Evolutionary conservation across 2,888 invertebrate species (phyloP).

Genomic region (Oxycera nigricornis): DNA sequence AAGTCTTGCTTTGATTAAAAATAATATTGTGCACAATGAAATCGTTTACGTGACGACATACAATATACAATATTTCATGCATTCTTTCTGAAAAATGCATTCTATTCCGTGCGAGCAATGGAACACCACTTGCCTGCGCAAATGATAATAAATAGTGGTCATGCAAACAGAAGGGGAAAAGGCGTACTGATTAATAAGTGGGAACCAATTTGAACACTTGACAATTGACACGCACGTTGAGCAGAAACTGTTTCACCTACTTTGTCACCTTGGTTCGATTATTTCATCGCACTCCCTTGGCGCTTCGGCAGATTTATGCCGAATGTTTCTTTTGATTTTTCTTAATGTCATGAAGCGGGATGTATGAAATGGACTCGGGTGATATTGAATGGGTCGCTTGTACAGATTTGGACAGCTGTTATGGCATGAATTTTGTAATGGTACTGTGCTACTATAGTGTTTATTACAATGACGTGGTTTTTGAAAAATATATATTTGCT

Average conservation of each 20-base stretch:
- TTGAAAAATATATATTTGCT: not conserved
- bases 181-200: not conserved
- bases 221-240: not conserved
- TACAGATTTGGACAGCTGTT: constrained; percentile 60
- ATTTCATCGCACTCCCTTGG: constrained; percentile 33
- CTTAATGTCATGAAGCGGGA: constrained; percentile 47
- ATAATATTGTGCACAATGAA: too few relatives aligned
- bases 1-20: too few relatives aligned
- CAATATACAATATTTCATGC: too few relatives aligned
- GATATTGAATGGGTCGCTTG: not conserved
- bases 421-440: constrained; percentile 29
- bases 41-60: too few relatives aligned
- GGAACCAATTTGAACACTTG: not conserved
- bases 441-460: constrained; percentile 19
- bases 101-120: too few relatives aligned
- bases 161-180: not conserved
- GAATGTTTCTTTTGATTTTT: constrained; percentile 47
- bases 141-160: not conserved
- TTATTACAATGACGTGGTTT: constrained; percentile 10
- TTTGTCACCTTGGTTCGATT: constrained; percentile 49
- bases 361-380: constrained; percentile 45
- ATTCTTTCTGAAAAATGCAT: too few relatives aligned
- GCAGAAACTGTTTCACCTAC: constrained; percentile 46
- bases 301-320: constrained; percentile 33
- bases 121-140: not conserved